Base-by-base conservation (phyloP, 2,888 invertebrate genomes). In the Chrysodeixis includens region DNA sequence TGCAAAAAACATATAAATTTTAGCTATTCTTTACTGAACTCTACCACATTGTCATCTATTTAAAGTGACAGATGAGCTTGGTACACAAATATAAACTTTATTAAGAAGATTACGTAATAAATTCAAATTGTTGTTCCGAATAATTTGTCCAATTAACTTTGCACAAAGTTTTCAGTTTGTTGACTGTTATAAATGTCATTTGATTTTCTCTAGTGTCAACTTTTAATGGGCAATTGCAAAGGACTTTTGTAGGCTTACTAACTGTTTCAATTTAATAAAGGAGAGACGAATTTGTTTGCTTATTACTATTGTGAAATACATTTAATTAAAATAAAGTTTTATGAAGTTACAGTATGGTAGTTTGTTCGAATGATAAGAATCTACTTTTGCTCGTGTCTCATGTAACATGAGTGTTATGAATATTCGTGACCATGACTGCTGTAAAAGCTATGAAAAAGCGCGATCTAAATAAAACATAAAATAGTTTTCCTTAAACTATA, bases 141-240 rank as follows among this genome's bases (percentile, higher is more conserved):
- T 62, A 40, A 49, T 56, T 67, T n/a, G 46, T 30, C 40, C 30
- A 68, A 73, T 71, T 56, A 69, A 74, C 74, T 71, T 71, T 30
- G 22, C 26, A 49, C 56, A 44, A 74, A 74, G 32, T 74, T 68
- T 57, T 6, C 12, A 59, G 59, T 32, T 71, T 74, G 68, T 62
- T 32, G 52, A 55, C 3, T 35, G 54, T 46, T 56, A 56, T 71
- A 56, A 71, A 73, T 62, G 52, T 53, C 52, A 49, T 68, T 73
- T 67, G 59, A 68, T 68, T 68, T 49, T 44, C 55, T 62, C 62
- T 46, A 58, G 26, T 71, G 72, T 40, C 61, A 72, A 71, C 57
- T 58, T 66, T 58, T 72, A 66, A 72, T 62, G 40, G 46, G 30
- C 57, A 67, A 67, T 74, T 68, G 56, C 30, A 56, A 40, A 59